Conservation (phyloP, 1,140 invertebrate species). For the Drosophila bocki region DNA sequence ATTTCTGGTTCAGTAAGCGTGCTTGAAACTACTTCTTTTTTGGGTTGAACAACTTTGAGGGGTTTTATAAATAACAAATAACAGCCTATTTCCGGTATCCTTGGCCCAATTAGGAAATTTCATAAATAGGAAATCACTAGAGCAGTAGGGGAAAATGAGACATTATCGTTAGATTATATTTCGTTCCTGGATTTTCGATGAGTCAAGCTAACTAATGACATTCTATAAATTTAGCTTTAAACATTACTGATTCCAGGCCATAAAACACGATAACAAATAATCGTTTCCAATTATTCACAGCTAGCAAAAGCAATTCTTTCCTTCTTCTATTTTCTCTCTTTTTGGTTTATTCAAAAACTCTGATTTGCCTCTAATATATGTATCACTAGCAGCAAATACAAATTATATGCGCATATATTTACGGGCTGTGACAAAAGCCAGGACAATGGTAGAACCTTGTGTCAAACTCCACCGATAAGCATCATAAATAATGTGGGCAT, state of each 20-base stretch:
- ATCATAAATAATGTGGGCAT: constrained; percentile 71
- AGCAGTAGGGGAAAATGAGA: constrained; percentile 3
- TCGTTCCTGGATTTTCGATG: constrained; percentile 23
- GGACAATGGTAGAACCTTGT: constrained; percentile 35
- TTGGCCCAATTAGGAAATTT: constrained; percentile 32
- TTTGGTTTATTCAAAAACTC: constrained; percentile 32
- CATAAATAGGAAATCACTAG: constrained; percentile 12
- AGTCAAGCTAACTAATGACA: neutral
- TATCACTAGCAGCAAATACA: constrained; percentile 34
- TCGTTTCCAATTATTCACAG: constrained; percentile 64
- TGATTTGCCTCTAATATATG: constrained; percentile 38
- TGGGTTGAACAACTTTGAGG: neutral
- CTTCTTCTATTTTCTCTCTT: neutral
- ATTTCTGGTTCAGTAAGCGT: constrained; percentile 31
- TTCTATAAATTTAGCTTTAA: constrained; percentile 12
- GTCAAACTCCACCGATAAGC: constrained; percentile 45
- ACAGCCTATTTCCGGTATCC: constrained; percentile 24
- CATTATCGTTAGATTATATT: constrained; percentile 1
- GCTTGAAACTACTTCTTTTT: constrained; percentile 24
- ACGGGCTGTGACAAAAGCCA: constrained; percentile 53
- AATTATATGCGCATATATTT: constrained; percentile 58
- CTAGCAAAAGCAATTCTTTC: constrained; percentile 4
- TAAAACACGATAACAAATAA: constrained; percentile 54
- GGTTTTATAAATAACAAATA: constrained; percentile 44
- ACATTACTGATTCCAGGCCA: constrained; percentile 27